Base-by-base conservation (phyloP, 2,113 vertebrate genomes). In the Equus przewalskii region DNA sequence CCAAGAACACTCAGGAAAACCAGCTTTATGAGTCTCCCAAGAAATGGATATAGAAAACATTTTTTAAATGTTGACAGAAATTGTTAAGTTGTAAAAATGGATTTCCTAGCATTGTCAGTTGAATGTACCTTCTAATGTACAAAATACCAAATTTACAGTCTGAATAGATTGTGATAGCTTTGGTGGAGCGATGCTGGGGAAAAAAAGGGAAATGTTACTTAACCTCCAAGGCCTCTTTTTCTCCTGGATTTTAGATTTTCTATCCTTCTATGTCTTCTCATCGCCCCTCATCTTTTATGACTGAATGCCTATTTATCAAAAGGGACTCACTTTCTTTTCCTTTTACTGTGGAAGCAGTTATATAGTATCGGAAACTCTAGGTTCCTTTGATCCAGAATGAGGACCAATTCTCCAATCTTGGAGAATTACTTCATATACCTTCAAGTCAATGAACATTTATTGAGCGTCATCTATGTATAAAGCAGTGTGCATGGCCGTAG, bases 31-130 rank as follows among this genome's bases (percentile, higher is more conserved):
- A 56, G 94, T 91, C 94, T 98, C 97, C 94, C 83, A 95, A 96
- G 96, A 96, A 98, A 98, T 85, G 54, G 86, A 81, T n/a, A 94
- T 83, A 79, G 84, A 92, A 97, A 98, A 96, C 70, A 97, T 97
- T 96, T 98, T 97, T 97, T 90, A 97, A 97, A 96, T 70, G 82
- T 96, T 97, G 97, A 97, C 96, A 97, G 98, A 97, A 97, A 97
- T 96, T 96, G 97, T 98, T 97, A 95, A 97, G 89, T 97, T 97
- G 93, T 98, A 98, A 98, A 98, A 97, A 97, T 97, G 90, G 96
- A 96, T 97, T 96, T 97, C 84, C 94, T 95, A 78, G 92, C 75
- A 94, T 92, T 97, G 97, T 97, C 97, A 97, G 96, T 96, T 81
- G 92, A 97, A 94, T 97, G 80, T 51, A 92, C 86, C 87, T 96